Base-by-base conservation (phyloP, 2,797 vertebrate species). In the Pelodytes ibericus region DNA sequence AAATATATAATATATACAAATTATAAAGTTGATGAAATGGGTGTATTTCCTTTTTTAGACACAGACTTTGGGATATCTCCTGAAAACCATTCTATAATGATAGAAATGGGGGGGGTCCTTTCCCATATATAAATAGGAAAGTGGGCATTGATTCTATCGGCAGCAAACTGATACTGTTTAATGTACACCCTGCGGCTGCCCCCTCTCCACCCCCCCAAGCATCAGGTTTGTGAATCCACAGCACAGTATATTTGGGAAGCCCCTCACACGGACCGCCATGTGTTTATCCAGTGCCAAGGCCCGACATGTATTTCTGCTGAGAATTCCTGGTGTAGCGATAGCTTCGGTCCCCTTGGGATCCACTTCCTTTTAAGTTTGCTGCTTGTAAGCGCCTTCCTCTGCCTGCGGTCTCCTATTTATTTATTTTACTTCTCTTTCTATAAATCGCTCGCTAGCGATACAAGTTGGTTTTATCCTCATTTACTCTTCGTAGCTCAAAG, bases 401-500 rank as follows among this genome's bases (percentile, higher is more conserved):
- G 18, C 39, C 72, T 41, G 60, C 44, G 3, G 61, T 2, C 51
- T 36, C 26, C 44, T 61, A 59, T 75, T 75, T 75, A 75, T 75
- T 69, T 69, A 51, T 75, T 27, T 69, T 41, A 67, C 44, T 59
- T 75, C 30, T 58, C 63, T 68, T 75, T 58, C 33, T 66, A 59
- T 29, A 24, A 72, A 58, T 66, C 49, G 57, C n/a, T 58, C 10
- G 72, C 27, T 27, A 30, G 72, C 36, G 56, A 75, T 75, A 75
- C 67, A 67, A 62, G 65, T 56, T 47, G 26, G 65, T 61, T 53
- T 69, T 75, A 75, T 75, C 74, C 74, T 75, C 74, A 62, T 69
- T 75, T 75, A 75, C 64, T 75, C 74, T 49, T 62, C 39, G 20
- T 56, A 49, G 62, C 53, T 26, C 4, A 30, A 27, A 33, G 64